These are phyloP conservation scores for Nerophis ophidion DNA, from an alignment of 2,113 vertebrate species.

Conservation along the genomic window DNA sequence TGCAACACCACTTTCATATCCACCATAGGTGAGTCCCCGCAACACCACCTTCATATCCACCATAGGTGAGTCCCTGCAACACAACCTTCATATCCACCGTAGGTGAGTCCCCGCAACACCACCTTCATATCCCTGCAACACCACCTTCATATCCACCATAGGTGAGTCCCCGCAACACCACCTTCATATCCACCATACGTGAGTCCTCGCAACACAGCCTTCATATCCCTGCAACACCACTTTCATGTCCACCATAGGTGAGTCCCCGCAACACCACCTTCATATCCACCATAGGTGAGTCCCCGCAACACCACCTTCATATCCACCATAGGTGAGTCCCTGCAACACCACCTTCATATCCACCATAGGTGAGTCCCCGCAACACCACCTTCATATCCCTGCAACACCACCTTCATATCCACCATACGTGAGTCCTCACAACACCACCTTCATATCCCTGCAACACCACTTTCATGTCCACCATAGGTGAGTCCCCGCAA, in stretches of 20 bases:
- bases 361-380: slow-evolving; percentile 79
- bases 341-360: slow-evolving; percentile 83
- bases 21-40: slow-evolving; percentile 78
- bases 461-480: slow-evolving; percentile 82
- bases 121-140: no score
- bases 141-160: slow-evolving; percentile 83
- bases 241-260: slow-evolving; percentile 83
- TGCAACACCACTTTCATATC: slow-evolving; percentile 83
- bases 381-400: no score
- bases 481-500: slow-evolving; percentile 79
- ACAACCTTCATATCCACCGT: slow-evolving; percentile 84
- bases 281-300: slow-evolving; percentile 82
- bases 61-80: slow-evolving; percentile 78
- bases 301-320: slow-evolving; percentile 80
- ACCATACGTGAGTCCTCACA: slow-evolving; percentile 80
- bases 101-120: no score
- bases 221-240: slow-evolving; percentile 80
- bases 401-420: slow-evolving; percentile 81
- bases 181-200: slow-evolving; percentile 84
- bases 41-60: slow-evolving; percentile 83
- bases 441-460: no score
- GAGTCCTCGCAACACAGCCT: no score
- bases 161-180: slow-evolving; percentile 77
- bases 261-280: slow-evolving; percentile 78
- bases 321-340: slow-evolving; percentile 79